Base-by-base conservation (phyloP, 2,888 invertebrate species). In the Halictus ligatus region DNA sequence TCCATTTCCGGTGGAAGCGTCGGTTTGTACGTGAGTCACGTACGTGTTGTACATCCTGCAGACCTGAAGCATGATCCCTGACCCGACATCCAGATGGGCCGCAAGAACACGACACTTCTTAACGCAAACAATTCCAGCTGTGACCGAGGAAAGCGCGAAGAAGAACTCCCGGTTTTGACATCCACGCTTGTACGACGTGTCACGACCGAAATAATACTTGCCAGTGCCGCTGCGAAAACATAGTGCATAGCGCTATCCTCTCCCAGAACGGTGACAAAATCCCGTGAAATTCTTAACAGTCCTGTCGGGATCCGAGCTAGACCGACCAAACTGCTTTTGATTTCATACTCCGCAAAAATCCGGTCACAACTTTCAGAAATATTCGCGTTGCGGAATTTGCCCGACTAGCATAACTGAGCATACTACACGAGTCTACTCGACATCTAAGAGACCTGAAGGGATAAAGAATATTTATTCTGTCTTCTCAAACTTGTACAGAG, bases 81-180 rank as follows among this genome's bases (percentile, higher is more conserved):
- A 82, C 84, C 82, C 79, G 54, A 78, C 81, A 25, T 75, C 87
- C 91, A 89, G 90, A 89, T 90, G 91, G 89, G 90, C 87, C 80
- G 71, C 78, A 75, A 80, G 83, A 91, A 89, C 83, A 78, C 76
- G 88, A 91, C 91, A 89, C 90, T 91, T 87, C 81, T 86, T 82
- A 89, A 84, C 75, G 58, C 90, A 90, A 88, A 90, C 88, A 91
- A 82, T 88, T 83, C 78, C 91, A 91, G 86, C 90, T 90, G 90
- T 80, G 90, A 78, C 75, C 71, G 25, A 67, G 69, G 71, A 81
- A 79, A 72, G 83, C 78, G 85, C 58, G 71, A 83, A 84, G 64
- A 48, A 72, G 83, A 80, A 85, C 84, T 84, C 58, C 75, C n/a
- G 43, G 78, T 76, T 75, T 46, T 75, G 35, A 50, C 43, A 75